Evolutionary conservation across 2,888 invertebrate species (phyloP).

Genomic region (Sabatieria punctata): DNA sequence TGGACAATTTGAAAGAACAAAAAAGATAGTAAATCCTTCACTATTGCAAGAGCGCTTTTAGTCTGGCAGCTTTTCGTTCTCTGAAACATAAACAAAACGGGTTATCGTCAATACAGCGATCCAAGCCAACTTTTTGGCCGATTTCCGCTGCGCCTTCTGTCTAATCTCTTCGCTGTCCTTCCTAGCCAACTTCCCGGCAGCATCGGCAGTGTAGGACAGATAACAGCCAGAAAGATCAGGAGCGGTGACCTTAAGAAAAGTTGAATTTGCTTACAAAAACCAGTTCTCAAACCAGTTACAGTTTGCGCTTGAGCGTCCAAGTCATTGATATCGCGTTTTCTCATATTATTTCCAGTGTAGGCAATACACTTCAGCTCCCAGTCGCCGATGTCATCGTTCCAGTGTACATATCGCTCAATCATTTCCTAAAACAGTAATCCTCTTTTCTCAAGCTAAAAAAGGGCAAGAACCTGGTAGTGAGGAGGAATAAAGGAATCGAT

Average conservation of each 20-base stretch:
- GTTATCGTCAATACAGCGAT: not conserved
- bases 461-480: conserved; percentile 69
- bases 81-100: not conserved
- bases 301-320: not conserved
- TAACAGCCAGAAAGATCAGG: conserved; percentile 5
- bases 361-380: conserved; percentile 96
- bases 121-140: not conserved
- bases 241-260: not conserved
- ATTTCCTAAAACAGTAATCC: no score
- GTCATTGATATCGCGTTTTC: conserved; percentile 25
- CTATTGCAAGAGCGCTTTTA: not conserved
- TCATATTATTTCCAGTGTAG: conserved; percentile 96
- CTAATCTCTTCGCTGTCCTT: not conserved
- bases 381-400: conserved; percentile 96
- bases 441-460: no score
- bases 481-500: conserved; percentile 81
- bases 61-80: not conserved
- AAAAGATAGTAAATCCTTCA: no score
- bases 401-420: conserved; percentile 75
- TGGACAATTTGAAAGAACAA: no score
- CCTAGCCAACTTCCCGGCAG: not conserved
- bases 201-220: conserved; percentile 4
- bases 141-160: not conserved
- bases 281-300: not conserved
- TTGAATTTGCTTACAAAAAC: not conserved